Evolutionary conservation across 2,797 vertebrate genomes (phyloP).

Genomic region (Malurus splendens): DNA sequence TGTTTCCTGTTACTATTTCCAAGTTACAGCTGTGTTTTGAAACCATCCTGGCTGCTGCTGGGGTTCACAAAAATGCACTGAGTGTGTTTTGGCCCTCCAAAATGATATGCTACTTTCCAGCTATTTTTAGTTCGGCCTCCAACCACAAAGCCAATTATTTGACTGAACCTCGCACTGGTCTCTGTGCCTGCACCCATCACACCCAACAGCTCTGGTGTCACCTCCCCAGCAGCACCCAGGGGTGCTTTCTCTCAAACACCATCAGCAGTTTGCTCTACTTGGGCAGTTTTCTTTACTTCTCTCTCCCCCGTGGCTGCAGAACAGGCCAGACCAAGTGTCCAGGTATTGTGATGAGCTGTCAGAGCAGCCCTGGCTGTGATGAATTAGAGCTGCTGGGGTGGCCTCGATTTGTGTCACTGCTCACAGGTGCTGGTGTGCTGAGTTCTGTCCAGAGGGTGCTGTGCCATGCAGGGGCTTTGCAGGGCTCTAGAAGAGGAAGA

Average conservation of each 20-base stretch:
- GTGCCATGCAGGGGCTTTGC: neutral
- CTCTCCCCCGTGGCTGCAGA: neutral
- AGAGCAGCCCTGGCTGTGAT: neutral
- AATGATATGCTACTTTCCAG: neutral
- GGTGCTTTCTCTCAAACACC: accelerated
- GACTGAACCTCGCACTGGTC: neutral
- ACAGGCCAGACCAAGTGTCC: neutral
- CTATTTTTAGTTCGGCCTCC: neutral
- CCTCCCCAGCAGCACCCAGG: neutral
- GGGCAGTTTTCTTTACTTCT: neutral
- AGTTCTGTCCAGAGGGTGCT: neutral
- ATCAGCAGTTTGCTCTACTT: neutral
- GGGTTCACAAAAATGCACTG: neutral
- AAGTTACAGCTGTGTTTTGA: neutral
- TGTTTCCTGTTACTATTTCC: neutral
- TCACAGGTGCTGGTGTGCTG: accelerated
- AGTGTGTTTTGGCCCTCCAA: neutral
- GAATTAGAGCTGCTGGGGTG: neutral
- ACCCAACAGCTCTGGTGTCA: neutral
- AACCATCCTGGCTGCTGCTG: neutral
- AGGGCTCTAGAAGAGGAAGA: neutral
- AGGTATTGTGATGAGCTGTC: neutral
- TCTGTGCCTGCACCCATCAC: neutral
- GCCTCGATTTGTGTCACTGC: neutral
- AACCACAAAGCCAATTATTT: neutral